Evolutionary conservation across 2,888 invertebrate genomes (phyloP).

Genomic region (Bimastos eiseni): DNA sequence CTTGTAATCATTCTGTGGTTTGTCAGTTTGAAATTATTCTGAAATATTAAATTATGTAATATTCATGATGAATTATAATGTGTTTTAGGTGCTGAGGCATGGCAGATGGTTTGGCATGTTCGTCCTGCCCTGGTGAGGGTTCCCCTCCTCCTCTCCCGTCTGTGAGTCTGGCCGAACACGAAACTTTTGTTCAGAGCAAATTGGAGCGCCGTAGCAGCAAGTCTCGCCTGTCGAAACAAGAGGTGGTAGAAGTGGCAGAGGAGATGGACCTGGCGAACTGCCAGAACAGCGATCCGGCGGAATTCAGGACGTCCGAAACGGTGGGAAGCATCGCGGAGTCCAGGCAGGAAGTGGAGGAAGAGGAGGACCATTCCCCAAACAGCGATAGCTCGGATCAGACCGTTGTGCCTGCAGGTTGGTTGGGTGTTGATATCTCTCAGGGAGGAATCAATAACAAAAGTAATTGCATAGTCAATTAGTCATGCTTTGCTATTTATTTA

Average conservation of each 20-base stretch:
- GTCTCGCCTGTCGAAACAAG: conserved; percentile 55
- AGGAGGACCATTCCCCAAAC: conserved; percentile 49
- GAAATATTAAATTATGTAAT: no score
- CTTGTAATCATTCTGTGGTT: no score
- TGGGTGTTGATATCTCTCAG: background rate
- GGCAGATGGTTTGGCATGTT: background rate
- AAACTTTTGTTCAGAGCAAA: conserved; percentile 27
- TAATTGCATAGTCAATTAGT: no score
- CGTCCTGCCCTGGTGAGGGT: background rate
- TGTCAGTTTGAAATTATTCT: no score
- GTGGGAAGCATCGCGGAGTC: conserved; percentile 25
- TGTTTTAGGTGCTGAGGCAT: background rate
- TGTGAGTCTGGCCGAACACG: background rate
- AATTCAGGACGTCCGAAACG: background rate
- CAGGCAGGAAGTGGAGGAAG: conserved; percentile 50
- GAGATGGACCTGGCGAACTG: conserved; percentile 41
- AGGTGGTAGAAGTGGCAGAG: conserved; percentile 59
- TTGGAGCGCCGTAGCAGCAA: conserved; percentile 45
- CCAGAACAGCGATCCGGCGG: background rate
- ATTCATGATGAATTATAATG: no score
- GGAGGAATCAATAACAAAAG: no score
- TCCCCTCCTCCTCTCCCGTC: background rate
- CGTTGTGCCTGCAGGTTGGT: conserved; percentile 45
- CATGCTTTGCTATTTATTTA: no score
- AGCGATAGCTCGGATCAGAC: conserved; percentile 56